Evolutionary conservation across 2,888 invertebrate genomes (phyloP), one percentile per base, ranked within the genome.

Genomic region (Willowsia nigromaculata): DNA sequence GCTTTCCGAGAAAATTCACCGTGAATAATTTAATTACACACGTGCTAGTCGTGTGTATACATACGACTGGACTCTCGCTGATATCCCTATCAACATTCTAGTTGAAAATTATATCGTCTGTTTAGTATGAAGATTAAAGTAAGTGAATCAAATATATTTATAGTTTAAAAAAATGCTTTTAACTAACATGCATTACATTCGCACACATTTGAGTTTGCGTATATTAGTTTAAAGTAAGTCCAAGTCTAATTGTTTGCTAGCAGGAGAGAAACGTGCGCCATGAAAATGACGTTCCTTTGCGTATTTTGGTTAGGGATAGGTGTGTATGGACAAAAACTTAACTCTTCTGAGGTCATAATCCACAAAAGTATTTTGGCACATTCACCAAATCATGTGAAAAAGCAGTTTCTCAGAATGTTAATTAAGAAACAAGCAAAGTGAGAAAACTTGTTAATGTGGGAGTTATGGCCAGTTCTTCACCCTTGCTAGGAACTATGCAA

Each of bases 101-200:
- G 22, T 33, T 27, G 50, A 18, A 71, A 84, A 6, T 33, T 53
- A 22, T 25, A 59, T 30, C 47, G n/a, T 81, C 81, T 87, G 15
- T 81, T 47, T 74, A 82, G 81, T 53, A 87, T 87, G 87, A 81
- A 87, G 87, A 87, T n/a, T n/a, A n/a, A 87, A 81, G 87, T 87
- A 33, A 87, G 87, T 86, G 18, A 37, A 15, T 83, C 15, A 15
- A 50, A 40, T 37, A 56, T 59, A 37, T 56, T 80, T 30, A 43
- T 71, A 22, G 13, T 71, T 30, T 11, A 0, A 71, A 71, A n/a
- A n/a, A n/a, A n/a, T n/a, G n/a, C n/a, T n/a, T n/a, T n/a, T n/a
- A n/a, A n/a, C n/a, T n/a, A n/a, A n/a, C n/a, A n/a, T n/a, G n/a
- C n/a, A n/a, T n/a, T n/a, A n/a, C n/a, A n/a, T n/a, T n/a, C n/a